phyloP scores from a whole-genome alignment of 64 coral and sea anemone genomes.

The Montipora efflorescens region DNA sequence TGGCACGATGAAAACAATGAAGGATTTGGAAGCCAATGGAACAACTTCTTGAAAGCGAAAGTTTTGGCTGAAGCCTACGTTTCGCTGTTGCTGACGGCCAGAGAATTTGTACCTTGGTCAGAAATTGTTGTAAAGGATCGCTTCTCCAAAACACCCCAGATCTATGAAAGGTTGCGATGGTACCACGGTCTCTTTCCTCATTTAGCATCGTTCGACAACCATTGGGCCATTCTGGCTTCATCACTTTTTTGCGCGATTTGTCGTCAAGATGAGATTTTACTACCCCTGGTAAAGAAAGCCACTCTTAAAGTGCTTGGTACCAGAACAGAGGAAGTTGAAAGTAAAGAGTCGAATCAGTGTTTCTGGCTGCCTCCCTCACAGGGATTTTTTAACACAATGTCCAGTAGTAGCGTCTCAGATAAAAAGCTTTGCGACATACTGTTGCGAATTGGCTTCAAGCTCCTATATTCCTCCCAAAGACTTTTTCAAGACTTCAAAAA shows the following conservation, averaged over 20 bases:
- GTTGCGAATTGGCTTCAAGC: slow-evolving; percentile 59
- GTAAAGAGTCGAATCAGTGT: neutral
- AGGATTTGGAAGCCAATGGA: slow-evolving; percentile 78
- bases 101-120: slow-evolving; percentile 56
- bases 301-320: neutral
- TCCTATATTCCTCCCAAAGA: slow-evolving; percentile 42
- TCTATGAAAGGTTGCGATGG: slow-evolving; percentile 68
- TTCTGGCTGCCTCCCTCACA: slow-evolving; percentile 76
- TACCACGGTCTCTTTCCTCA: slow-evolving; percentile 82
- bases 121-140: neutral
- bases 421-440: neutral
- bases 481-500: slow-evolving; percentile 67
- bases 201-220: slow-evolving; percentile 20
- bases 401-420: neutral
- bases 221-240: slow-evolving; percentile 60
- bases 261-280: neutral
- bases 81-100: slow-evolving; percentile 59
- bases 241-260: slow-evolving; percentile 71
- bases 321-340: neutral
- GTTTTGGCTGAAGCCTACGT: slow-evolving; percentile 83
- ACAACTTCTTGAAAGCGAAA: slow-evolving; percentile 72
- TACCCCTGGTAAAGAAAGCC: slow-evolving; percentile 46
- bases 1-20: slow-evolving; percentile 80
- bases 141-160: slow-evolving; percentile 26
- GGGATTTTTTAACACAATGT: slow-evolving; percentile 66